Evolutionary conservation across 2,888 invertebrate genomes (phyloP).

Genomic region (Diploptera punctata): DNA sequence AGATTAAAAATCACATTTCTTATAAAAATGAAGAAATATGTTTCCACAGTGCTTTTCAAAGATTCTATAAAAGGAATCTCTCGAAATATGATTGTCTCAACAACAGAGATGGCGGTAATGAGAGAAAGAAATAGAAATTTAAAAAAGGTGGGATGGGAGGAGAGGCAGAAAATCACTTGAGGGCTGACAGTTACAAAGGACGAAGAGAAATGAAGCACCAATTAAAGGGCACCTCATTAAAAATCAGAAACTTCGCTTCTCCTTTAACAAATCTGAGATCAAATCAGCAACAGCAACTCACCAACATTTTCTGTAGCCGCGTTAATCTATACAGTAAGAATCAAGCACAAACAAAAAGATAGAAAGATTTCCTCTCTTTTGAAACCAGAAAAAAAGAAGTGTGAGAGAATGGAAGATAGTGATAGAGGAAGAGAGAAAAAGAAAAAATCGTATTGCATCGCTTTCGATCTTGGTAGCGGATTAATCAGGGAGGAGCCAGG

Average conservation of each 20-base stretch:
- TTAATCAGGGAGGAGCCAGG: slow-evolving; percentile 39
- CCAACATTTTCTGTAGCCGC: neutral
- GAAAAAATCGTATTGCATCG: slow-evolving; percentile 15
- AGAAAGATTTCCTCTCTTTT: neutral
- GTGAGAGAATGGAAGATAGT: too few species aligned
- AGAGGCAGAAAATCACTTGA: too few species aligned
- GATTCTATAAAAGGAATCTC: too few species aligned
- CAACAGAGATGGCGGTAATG: too few species aligned
- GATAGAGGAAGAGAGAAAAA: slow-evolving; percentile 34
- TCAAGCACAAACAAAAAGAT: neutral
- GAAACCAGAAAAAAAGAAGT: slow-evolving; percentile 33
- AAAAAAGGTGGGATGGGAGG: too few species aligned
- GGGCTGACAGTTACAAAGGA: too few species aligned
- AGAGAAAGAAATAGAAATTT: too few species aligned
- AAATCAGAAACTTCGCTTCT: neutral
- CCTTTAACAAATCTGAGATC: too few species aligned
- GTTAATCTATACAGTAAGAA: neutral
- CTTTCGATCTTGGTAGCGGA: slow-evolving; percentile 11
- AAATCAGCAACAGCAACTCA: neutral
- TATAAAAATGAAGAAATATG: too few species aligned
- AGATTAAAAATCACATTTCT: too few species aligned
- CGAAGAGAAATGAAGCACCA: neutral
- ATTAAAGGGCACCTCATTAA: neutral
- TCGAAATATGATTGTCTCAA: too few species aligned
- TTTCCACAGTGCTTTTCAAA: too few species aligned